Base-by-base conservation (phyloP, 2,888 invertebrate species). In the Cantharis nigra region DNA sequence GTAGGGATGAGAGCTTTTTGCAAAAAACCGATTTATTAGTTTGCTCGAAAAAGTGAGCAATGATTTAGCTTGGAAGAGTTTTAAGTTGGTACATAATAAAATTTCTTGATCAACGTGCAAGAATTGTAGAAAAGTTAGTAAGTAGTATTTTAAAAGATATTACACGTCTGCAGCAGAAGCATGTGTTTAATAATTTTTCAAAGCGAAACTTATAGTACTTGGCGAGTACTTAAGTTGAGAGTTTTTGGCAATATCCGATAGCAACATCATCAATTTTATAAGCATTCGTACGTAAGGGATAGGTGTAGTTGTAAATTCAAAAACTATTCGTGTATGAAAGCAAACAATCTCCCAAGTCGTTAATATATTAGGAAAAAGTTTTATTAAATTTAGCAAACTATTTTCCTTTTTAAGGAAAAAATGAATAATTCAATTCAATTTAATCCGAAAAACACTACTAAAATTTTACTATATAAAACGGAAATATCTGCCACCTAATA, bases 401-500 rank as follows among this genome's bases (percentile, higher is more conserved):
- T 49, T 49, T 49, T 49, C 49, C 2, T 49, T 49, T n/a, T n/a
- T 7, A 49, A n/a, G 49, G 7, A 49, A 49, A 49, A 49, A 49
- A 49, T 49, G 49, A 49, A 49, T 49, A 49, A 49, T 49, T 49
- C 49, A 49, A 49, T 49, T 49, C 49, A n/a, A 49, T 49, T 49
- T 49, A 49, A 49, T 49, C 49, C 13, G 49, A 49, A 49, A 49
- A 49, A 49, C 49, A 49, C 49, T 49, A 49, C 49, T 49, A 49
- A 49, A 49, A 49, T 49, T 49, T 49, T 49, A 67, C 23, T 67
- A 67, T 26, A 67, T 67, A 67, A 67, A 67, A 67, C 65, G 65
- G 65, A 67, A 67, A 67, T 67, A 67, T 67, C 65, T 67, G 26
- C 65, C 18, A 67, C 65, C 65, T 67, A 20, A 23, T 67, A 67